A percentile compares a stretch with the other conserved stretches of the same genome.
These are phyloP conservation scores for Cyclopterus lumpus DNA, from an alignment of 2,797 vertebrate species.

Conservation along the genomic window DNA sequence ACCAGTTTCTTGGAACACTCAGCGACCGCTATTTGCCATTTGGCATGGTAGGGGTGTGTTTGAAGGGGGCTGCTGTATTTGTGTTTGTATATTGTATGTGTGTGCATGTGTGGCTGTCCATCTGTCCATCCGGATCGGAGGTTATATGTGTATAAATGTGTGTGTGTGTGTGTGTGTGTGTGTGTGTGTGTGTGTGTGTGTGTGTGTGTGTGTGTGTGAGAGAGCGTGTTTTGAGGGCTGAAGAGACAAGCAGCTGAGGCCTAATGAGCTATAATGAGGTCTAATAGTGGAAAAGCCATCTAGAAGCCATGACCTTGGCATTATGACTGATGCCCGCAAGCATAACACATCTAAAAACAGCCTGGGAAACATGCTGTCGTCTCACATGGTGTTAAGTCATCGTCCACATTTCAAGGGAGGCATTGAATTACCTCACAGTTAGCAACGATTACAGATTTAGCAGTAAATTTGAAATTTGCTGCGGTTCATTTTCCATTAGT, in stretches of 20 bases:
- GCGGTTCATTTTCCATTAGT: slow-evolving; percentile 37
- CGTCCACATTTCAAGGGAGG: slow-evolving; percentile 62
- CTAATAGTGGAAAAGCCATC: slow-evolving; percentile 86
- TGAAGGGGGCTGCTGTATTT: slow-evolving; percentile 39
- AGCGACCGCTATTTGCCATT: slow-evolving; percentile 72
- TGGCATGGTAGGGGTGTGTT: slow-evolving; percentile 63
- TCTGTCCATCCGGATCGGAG: slow-evolving; percentile 61
- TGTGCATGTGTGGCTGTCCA: slow-evolving; percentile 56
- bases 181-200: slow-evolving; percentile 63
- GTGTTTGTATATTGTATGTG: slow-evolving; percentile 64
- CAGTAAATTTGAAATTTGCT: slow-evolving; percentile 47
- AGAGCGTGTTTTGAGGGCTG: slow-evolving; percentile 68
- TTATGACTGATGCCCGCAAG: slow-evolving; percentile 79
- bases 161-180: slow-evolving; percentile 54
- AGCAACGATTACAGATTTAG: slow-evolving; percentile 67
- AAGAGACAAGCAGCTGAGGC: slow-evolving; percentile 84
- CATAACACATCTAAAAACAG: slow-evolving; percentile 83
- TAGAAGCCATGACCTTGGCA: slow-evolving; percentile 82
- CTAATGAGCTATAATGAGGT: slow-evolving; percentile 87
- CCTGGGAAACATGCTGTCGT: slow-evolving; percentile 73
- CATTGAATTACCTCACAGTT: slow-evolving; percentile 66
- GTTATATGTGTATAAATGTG: slow-evolving; percentile 56
- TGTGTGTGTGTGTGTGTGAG: slow-evolving; percentile 63
- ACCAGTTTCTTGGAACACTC: slow-evolving; percentile 80
- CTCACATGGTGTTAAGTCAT: slow-evolving; percentile 65